A percentile compares a stretch with the other conserved stretches of the same genome.
These are phyloP conservation scores for Drosophila hydei DNA, from an alignment of 1,140 invertebrate species.

Conservation along the genomic window DNA sequence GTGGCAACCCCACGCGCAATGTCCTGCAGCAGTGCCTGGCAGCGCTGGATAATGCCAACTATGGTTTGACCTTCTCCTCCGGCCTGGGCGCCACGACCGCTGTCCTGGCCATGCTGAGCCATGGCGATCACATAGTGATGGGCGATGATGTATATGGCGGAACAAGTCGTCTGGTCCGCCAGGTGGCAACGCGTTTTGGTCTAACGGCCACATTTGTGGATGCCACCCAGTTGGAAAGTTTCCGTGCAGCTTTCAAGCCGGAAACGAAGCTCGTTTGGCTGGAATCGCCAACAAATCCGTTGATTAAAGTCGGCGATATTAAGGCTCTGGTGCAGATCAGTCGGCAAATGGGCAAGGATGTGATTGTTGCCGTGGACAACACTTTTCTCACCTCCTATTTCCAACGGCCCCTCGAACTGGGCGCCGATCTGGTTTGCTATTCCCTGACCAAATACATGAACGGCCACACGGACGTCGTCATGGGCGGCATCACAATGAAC, in stretches of 20 bases:
- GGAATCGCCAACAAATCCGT: constrained; percentile 99
- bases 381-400: constrained; percentile 98
- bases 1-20: constrained; percentile 97
- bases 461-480: constrained; percentile 98
- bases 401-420: constrained; percentile 95
- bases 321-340: constrained; percentile 88
- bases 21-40: constrained; percentile 96
- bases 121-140: constrained; percentile 95
- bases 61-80: constrained; percentile 93
- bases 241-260: constrained; percentile 89
- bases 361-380: constrained; percentile 97
- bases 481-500: constrained; percentile 94
- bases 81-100: constrained; percentile 94
- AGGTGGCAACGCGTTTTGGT: constrained; percentile 88
- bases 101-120: constrained; percentile 89
- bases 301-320: constrained; percentile 96
- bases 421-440: constrained; percentile 96
- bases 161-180: constrained; percentile 88
- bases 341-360: constrained; percentile 85
- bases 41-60: constrained; percentile 94
- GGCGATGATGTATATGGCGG: constrained; percentile 98
- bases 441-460: constrained; percentile 99
- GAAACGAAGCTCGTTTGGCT: constrained; percentile 98
- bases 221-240: constrained; percentile 87
- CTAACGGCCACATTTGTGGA: constrained; percentile 93